Evolutionary conservation across 1,140 invertebrate species (phyloP).

Genomic region (Drosophila azteca): DNA sequence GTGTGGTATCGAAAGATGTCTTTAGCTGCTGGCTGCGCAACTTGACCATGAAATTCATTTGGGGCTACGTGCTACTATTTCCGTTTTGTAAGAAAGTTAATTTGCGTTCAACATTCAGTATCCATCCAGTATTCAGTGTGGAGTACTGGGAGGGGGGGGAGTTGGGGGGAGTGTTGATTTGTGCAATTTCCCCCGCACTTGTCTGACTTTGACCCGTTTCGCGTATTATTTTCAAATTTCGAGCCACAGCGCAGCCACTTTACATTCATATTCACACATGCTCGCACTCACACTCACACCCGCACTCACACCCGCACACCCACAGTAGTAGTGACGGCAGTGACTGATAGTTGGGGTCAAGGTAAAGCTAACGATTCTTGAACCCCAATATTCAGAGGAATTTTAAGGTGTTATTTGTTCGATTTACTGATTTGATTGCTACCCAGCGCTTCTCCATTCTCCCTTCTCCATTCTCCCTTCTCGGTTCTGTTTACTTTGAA

Average conservation of each 20-base stretch:
- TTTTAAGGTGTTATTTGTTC: background rate
- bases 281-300: too few species aligned
- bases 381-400: constrained; percentile 2
- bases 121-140: constrained; percentile 7
- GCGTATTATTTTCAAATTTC: constrained; percentile 51
- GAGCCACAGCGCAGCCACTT: constrained; percentile 1
- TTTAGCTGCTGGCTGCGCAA: constrained; percentile 31
- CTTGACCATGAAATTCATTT: constrained; percentile 76
- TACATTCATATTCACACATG: constrained; percentile 9
- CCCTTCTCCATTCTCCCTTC: background rate
- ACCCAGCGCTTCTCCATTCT: background rate
- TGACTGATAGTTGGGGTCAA: too few species aligned
- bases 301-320: too few species aligned
- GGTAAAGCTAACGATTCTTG: background rate
- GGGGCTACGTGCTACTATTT: constrained; percentile 72
- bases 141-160: background rate
- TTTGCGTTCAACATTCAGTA: constrained; percentile 34
- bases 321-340: background rate
- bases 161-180: constrained; percentile 36
- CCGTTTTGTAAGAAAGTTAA: constrained; percentile 76
- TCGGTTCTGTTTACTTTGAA: constrained; percentile 7
- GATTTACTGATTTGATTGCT: constrained; percentile 3
- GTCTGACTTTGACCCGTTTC: constrained; percentile 75
- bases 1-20: constrained; percentile 17
- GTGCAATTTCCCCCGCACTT: constrained; percentile 61